A percentile compares a stretch with the other conserved stretches of the same genome.
phyloP scores from a whole-genome alignment of 2,888 invertebrate species.

The Magallana nippona region DNA sequence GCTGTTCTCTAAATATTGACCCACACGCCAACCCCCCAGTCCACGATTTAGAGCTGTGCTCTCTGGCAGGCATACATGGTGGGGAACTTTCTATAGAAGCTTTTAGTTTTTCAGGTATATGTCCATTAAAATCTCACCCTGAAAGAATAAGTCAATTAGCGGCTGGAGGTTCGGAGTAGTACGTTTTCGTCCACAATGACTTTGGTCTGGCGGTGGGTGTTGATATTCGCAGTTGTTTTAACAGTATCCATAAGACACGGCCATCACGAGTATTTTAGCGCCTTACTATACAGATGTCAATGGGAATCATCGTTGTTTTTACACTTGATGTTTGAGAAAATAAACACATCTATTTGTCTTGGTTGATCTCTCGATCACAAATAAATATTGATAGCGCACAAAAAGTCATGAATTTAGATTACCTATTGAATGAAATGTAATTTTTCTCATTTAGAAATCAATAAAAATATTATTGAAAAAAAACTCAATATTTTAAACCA shows the following conservation, averaged over 20 bases:
- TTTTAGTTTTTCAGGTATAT: neutral
- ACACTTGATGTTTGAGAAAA: too few relatives aligned
- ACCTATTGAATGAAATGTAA: too few relatives aligned
- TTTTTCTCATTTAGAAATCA: too few relatives aligned
- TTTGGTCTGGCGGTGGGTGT: neutral
- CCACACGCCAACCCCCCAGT: neutral
- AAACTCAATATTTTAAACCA: too few relatives aligned
- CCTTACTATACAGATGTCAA: too few relatives aligned
- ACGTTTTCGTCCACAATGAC: neutral
- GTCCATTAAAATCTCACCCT: slow-evolving; percentile 28
- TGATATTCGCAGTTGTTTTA: slow-evolving; percentile 10
- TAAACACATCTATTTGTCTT: too few relatives aligned
- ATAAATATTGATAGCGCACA: too few relatives aligned
- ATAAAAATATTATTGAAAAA: too few relatives aligned
- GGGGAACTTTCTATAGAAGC: slow-evolving; percentile 3
- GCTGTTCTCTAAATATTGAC: slow-evolving; percentile 15
- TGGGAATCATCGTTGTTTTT: too few relatives aligned
- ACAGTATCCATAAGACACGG: neutral
- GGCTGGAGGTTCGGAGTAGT: slow-evolving; percentile 8
- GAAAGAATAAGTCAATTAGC: slow-evolving; percentile 18
- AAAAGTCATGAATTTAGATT: too few relatives aligned
- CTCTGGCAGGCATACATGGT: slow-evolving; percentile 10
- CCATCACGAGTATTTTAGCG: too few relatives aligned
- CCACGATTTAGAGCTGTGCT: neutral
- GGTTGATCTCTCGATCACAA: too few relatives aligned